phyloP scores from a whole-genome alignment of 2,113 vertebrate genomes.

The Morone saxatilis region DNA sequence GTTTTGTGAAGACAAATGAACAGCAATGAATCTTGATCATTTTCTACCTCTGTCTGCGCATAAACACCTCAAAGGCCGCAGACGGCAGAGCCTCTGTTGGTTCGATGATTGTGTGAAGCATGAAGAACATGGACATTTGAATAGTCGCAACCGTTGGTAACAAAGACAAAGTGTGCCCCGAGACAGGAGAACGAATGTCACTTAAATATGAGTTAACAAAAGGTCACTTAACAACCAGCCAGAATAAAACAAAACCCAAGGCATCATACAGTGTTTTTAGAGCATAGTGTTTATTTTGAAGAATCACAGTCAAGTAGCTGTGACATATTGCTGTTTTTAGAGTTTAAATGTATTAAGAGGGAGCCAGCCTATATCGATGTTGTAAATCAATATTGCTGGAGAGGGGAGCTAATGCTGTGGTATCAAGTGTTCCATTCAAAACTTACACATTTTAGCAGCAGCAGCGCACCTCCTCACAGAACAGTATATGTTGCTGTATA shows the following conservation, averaged over 20 bases:
- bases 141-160: conserved; percentile 63
- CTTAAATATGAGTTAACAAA: conserved; percentile 76
- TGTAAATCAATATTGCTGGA: conserved; percentile 76
- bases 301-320: conserved; percentile 69
- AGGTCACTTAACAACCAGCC: conserved; percentile 75
- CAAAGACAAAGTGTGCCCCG: conserved; percentile 73
- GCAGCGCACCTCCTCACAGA: conserved; percentile 10
- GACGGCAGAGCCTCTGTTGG: conserved; percentile 35
- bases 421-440: conserved; percentile 73
- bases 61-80: conserved; percentile 67
- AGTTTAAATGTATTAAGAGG: conserved; percentile 74
- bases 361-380: conserved; percentile 75
- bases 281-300: conserved; percentile 66
- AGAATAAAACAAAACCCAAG: conserved; percentile 57
- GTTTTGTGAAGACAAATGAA: conserved; percentile 70
- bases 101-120: conserved; percentile 66
- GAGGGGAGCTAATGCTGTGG: conserved; percentile 64
- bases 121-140: conserved; percentile 71
- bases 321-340: conserved; percentile 80
- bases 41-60: conserved; percentile 57
- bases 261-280: conserved; percentile 37
- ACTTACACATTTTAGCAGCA: conserved; percentile 61
- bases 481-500: not conserved
- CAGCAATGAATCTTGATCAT: conserved; percentile 76
- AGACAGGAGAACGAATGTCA: conserved; percentile 69